Conservation (phyloP, 2,113 vertebrate genomes). For the Pongo abelii region DNA sequence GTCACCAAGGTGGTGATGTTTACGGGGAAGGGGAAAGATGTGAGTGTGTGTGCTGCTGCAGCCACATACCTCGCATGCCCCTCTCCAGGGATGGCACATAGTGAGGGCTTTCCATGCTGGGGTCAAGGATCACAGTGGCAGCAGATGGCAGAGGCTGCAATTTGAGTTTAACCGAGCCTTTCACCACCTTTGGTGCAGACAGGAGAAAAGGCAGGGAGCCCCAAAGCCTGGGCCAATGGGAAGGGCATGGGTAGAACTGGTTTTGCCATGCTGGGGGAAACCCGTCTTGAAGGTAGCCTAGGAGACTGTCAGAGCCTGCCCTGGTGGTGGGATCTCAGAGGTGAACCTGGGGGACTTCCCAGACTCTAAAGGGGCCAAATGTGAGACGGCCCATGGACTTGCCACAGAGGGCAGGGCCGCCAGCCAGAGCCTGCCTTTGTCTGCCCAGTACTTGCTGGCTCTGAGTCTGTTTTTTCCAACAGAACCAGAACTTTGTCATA, state of each 20-base stretch:
- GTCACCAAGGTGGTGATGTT: neutral
- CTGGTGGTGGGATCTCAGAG: neutral
- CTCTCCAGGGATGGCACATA: neutral
- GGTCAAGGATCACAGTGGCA: neutral
- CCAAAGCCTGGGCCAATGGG: neutral
- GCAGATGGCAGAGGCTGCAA: neutral
- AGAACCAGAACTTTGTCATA: conserved; percentile 21
- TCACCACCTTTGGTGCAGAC: neutral
- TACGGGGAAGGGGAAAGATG: neutral
- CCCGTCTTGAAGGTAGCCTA: neutral
- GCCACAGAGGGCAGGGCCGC: fast-evolving
- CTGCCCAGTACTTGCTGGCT: neutral
- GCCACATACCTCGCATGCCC: fast-evolving
- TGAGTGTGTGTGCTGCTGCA: fast-evolving
- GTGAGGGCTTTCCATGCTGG: neutral
- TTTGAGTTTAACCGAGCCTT: neutral
- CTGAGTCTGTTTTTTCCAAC: neutral
- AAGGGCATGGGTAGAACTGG: neutral
- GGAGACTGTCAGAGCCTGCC: neutral
- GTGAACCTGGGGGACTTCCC: neutral
- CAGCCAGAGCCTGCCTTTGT: neutral
- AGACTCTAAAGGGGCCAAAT: neutral
- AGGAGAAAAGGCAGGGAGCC: neutral
- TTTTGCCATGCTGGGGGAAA: neutral
- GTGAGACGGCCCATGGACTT: neutral